A percentile compares a stretch with the other conserved stretches of the same genome.
Conservation (phyloP, 2,888 invertebrate genomes). For the Tuberolachnus salignus region DNA sequence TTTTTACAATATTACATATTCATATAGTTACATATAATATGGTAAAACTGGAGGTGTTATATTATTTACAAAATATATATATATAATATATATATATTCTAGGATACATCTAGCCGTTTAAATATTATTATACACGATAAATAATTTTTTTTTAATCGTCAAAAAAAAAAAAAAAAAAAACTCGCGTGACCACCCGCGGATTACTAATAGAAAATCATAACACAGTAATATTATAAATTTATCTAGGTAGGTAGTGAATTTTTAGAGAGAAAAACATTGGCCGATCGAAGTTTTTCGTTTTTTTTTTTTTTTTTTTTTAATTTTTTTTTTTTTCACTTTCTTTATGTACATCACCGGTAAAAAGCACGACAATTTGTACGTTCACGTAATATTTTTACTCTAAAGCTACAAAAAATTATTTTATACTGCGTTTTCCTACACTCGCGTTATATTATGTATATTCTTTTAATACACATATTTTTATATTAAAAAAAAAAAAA, state of each 20-base stretch:
- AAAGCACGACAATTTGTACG: conserved; percentile 31
- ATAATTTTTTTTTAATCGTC: not conserved
- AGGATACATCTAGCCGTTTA: conserved; percentile 45
- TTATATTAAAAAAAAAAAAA: not conserved
- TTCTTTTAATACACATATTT: not conserved
- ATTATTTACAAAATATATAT: not conserved
- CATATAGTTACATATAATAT: conserved; percentile 17
- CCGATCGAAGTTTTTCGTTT: not conserved
- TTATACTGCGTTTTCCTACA: conserved; percentile 33
- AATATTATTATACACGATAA: not conserved
- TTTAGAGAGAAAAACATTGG: conserved; percentile 2
- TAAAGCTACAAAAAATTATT: conserved; percentile 7
- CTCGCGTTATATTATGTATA: conserved; percentile 16
- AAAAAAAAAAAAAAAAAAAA: conserved; percentile 15
- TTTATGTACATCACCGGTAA: conserved; percentile 19
- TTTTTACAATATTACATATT: conserved; percentile 5
- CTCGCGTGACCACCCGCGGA: conserved; percentile 18
- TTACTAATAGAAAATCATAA: not conserved
- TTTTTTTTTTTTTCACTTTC: conserved; percentile 13
- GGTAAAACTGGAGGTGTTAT: conserved; percentile 16
- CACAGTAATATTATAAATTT: no score
- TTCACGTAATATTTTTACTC: conserved; percentile 6
- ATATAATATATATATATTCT: not conserved
- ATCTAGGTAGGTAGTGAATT: not conserved
- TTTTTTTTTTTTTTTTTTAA: no score